Evolutionary conservation across 2,113 vertebrate genomes (phyloP).

Genomic region (Microcebus ravelobensis): DNA sequence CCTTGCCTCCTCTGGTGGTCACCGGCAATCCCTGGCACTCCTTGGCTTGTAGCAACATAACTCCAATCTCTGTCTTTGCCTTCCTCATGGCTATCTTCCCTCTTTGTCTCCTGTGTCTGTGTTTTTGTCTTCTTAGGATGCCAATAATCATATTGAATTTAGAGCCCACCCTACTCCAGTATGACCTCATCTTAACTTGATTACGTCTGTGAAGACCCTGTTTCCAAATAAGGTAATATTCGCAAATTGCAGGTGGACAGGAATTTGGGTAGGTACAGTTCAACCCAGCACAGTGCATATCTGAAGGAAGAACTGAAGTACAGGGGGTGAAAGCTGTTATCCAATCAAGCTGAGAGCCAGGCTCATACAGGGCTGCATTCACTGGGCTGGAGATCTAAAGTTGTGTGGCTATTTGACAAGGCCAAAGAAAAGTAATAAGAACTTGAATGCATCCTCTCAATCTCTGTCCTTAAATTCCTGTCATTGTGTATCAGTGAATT

Average conservation of each 20-base stretch:
- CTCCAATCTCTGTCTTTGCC: background rate
- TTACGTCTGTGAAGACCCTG: background rate
- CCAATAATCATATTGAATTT: background rate
- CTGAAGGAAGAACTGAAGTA: background rate
- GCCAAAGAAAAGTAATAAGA: background rate
- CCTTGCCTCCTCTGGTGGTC: background rate
- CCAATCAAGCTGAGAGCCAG: background rate
- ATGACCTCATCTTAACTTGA: background rate
- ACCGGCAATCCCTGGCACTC: background rate
- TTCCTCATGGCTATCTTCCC: background rate
- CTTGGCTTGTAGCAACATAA: background rate
- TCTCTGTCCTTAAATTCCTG: background rate
- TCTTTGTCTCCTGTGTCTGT: background rate
- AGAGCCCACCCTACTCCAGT: background rate
- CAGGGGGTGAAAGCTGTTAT: background rate
- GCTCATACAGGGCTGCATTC: background rate
- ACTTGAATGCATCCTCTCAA: background rate
- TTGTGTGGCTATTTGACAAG: background rate
- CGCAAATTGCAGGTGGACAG: background rate
- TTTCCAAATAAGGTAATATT: background rate
- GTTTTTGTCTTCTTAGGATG: background rate
- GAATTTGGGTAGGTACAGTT: background rate
- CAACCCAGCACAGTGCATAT: background rate
- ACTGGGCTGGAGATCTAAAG: background rate
- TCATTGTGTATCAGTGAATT: background rate